Evolutionary conservation across 2,797 vertebrate species (phyloP), one percentile per base, ranked within the genome.

Genomic region (Notolabrus celidotus): DNA sequence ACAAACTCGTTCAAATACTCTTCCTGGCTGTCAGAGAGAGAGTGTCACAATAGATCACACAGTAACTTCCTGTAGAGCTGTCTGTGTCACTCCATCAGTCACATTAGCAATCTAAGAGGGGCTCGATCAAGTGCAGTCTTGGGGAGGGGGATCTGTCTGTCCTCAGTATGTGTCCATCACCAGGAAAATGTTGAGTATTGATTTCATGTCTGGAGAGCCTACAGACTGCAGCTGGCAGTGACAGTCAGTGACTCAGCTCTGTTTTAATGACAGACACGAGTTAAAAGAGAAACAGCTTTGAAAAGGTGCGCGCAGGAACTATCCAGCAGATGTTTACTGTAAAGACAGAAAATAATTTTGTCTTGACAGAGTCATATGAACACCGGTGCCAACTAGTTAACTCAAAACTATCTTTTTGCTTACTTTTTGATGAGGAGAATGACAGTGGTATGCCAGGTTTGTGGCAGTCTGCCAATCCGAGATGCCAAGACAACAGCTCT

Each of bases 141-240:
- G 80, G 42, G 36, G 73, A 75, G 75, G 60, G 60, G 76, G 79
- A 75, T 88, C 77, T 83, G 72, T 89, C 89, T 82, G 82, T 86
- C 80, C 78, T 55, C 85, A 74, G 79, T 83, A 88, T 86, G 84
- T 89, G 91, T 92, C 92, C 87, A 92, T 91, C 92, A 94, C 80
- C 79, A 72, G 83, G 80, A 92, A 92, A 93, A 92, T 83, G 85
- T 77, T 82, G 76, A 55, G 72, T 92, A 94, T 94, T 91, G 92
- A 94, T 94, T 94, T 94, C 74, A 84, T 80, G 91, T 93, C 93
- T 79, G 57, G 51, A 68, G 77, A 84, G 82, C 79, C 81, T 74
- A 75, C 82, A 85, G 58, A 78, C 86, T 86, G 79, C 88, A 89
- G 88, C 89, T 90, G 87, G 68, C 85, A 88, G 89, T 91, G 91